Base-by-base conservation (phyloP, 2,888 invertebrate species). In the Cataglyphis albicans region DNA sequence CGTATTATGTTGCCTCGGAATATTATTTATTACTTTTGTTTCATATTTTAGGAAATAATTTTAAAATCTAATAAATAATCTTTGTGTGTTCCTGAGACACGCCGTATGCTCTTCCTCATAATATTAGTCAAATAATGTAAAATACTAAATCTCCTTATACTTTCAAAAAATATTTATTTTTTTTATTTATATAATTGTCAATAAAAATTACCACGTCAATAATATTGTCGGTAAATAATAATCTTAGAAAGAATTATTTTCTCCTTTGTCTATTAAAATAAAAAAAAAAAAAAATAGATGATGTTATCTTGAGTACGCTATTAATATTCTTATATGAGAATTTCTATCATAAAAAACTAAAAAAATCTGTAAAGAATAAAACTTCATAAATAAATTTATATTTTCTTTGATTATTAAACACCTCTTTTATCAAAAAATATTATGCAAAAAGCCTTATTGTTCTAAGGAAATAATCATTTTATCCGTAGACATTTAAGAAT, bases 101-200 rank as follows among this genome's bases (percentile, higher is more conserved):
- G 25, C 7, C 7, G n/a, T 48, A n/a, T 38, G 6, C 6, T 25
- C 1, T 25, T 25, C 1, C 25, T 32, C 25, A 0, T 29, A 4
- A 29, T 29, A 32, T 32, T 29, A 18, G 10, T 48, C 21, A 21
- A 21, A 21, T 21, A 21, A 21, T 29, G 18, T n/a, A 0, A 44
- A 48, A 48, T 48, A 48, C 1, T 18, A 18, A 48, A 48, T 48
- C 6, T 48, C 6, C 18, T 48, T 18, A 6, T 48, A 18, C n/a
- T 7, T 52, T 18, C 7, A n/a, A 52, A 38, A 41, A 72, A 57
- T 35, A 70, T 55, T 52, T 52, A 52, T 55, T 72, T 72, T 72
- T 72, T 25, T 18, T 38, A 35, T n/a, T 1, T 15, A 48, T n/a
- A 52, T 52, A 67, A 67, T 35, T 70, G 15, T 35, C 15, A 35